phyloP scores from a whole-genome alignment of 2,113 vertebrate genomes.

The Pogona vitticeps region DNA sequence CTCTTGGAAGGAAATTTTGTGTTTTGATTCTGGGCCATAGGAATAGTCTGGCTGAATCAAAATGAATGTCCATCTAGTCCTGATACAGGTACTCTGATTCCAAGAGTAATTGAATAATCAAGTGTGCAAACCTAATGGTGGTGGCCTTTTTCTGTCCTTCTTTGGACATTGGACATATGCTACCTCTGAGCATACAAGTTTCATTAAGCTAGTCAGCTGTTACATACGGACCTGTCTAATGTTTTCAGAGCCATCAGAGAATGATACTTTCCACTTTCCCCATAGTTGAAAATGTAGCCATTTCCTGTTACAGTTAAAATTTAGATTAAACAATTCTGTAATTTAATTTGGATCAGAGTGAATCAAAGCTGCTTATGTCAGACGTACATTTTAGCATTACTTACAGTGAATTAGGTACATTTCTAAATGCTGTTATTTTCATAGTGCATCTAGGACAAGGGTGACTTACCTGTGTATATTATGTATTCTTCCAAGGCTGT shows the following conservation, averaged over 20 bases:
- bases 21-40: neutral
- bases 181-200: neutral
- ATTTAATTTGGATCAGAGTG: neutral
- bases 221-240: neutral
- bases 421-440: no score
- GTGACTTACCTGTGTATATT: no score
- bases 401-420: no score
- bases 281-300: neutral
- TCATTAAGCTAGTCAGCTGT: neutral
- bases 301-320: neutral
- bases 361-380: neutral
- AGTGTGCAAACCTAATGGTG: neutral
- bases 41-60: neutral
- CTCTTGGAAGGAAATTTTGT: neutral
- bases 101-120: neutral
- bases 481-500: no score
- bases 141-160: neutral
- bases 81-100: no score
- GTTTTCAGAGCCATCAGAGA: neutral
- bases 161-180: neutral
- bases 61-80: neutral
- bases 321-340: neutral
- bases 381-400: no score
- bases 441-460: no score
- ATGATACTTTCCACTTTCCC: neutral